A percentile compares a stretch with the other conserved stretches of the same genome.
Evolutionary conservation across 2,888 invertebrate genomes (phyloP).

Genomic region (Epinotia ramella): DNA sequence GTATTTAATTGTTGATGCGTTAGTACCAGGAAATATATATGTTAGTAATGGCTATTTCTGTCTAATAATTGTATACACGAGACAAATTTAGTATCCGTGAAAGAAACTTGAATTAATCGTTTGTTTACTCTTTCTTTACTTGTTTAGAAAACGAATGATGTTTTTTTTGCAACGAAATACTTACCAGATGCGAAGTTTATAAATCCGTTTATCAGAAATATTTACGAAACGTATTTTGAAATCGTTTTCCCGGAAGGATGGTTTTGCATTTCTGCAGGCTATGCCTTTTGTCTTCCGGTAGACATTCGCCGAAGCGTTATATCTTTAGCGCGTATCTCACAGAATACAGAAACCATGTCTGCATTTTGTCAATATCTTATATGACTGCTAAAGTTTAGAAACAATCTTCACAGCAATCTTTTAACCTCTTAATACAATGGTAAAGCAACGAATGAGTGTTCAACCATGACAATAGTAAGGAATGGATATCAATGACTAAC

Average conservation of each 20-base stretch:
- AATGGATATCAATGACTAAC: slow-evolving; percentile 15
- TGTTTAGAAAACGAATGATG: background rate
- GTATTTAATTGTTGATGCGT: slow-evolving; percentile 23
- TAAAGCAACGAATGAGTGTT: slow-evolving; percentile 5
- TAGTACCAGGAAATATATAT: slow-evolving; percentile 1
- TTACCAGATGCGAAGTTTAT: background rate
- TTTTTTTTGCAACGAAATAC: background rate
- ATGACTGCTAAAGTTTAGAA: slow-evolving; percentile 1
- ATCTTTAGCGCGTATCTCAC: slow-evolving; percentile 49
- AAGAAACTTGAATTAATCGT: background rate
- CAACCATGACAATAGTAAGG: background rate
- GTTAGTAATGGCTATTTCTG: background rate
- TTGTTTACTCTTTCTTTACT: background rate
- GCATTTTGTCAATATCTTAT: background rate
- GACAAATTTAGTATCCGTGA: background rate
- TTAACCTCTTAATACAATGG: background rate
- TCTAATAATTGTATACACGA: slow-evolving; percentile 3
- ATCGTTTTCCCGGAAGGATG: slow-evolving; percentile 48
- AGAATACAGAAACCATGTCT: background rate
- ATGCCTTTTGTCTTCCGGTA: slow-evolving; percentile 50
- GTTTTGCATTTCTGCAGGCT: slow-evolving; percentile 46
- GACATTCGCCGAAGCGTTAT: slow-evolving; percentile 52
- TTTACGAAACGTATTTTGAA: slow-evolving; percentile 31
- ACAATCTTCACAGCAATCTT: background rate
- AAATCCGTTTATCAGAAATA: slow-evolving; percentile 7